Base-by-base conservation (phyloP, 2,888 invertebrate species). In the Polydesmus complanatus region DNA sequence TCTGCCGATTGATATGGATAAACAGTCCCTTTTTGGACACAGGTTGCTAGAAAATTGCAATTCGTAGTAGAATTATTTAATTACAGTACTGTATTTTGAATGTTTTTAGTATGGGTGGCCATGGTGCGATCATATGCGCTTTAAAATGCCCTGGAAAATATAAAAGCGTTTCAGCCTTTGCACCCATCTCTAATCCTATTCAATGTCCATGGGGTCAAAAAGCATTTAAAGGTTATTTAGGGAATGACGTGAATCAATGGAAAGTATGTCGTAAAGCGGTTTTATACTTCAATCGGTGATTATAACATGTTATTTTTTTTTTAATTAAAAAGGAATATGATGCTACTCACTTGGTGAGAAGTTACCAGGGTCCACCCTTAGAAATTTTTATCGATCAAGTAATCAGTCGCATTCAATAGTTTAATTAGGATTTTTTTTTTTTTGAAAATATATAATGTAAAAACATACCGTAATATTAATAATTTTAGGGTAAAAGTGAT, bases 21-120 rank as follows among this genome's bases (percentile, higher is more conserved):
- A 70, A 63, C 68, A 70, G 63, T 72, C 73, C 3, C 75, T 79
- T 57, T 75, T 73, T 69, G 79, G 79, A 14, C 78, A 79, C 68
- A 78, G 77, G 76, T 76, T n/a, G n/a, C n/a, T n/a, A n/a, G 3
- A 48, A 25, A 48, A 23, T 19, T 64, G 19, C 8, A 49, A 51
- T 14, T 58, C 25, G 1, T 26, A 25, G 11, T 37, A 53, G 25
- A 5, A 25, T 58, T 62, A 49, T 27, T 56, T 54, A 27, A 55
- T 65, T 22, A 26, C 54, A 62, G 18, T 50, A 23, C 19, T 26
- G n/a, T 54, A 47, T 58, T 49, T 61, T n/a, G n/a, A n/a, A n/a
- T n/a, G n/a, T 60, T 27, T 54, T 56, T 72, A 94, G 95, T 71
- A 98, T 98, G 97, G 97, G 97, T 63, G 97, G 97, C 25, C 96